Percentiles rank a stretch among this genome's conserved stretches.
These are phyloP conservation scores for Betta splendens DNA, from an alignment of 2,797 vertebrate species.

Conservation along the genomic window DNA sequence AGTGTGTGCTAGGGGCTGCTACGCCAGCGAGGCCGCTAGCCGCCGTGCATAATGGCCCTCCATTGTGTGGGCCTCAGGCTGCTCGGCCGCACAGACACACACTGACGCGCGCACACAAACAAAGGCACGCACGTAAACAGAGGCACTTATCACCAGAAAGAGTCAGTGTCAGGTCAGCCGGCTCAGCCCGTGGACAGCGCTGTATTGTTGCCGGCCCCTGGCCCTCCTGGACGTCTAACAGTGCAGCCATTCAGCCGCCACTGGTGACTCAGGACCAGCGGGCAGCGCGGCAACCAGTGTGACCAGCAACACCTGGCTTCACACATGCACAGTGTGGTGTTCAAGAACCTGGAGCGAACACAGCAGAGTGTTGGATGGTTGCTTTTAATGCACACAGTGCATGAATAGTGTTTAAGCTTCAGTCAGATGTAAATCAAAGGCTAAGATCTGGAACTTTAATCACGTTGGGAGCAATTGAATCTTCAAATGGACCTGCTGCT, in stretches of 20 bases:
- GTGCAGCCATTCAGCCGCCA: conserved; percentile 69
- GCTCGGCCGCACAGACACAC: conserved; percentile 46
- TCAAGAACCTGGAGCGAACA: conserved; percentile 19
- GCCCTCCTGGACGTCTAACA: conserved; percentile 67
- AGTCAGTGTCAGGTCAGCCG: conserved; percentile 72
- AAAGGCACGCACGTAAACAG: conserved; percentile 39
- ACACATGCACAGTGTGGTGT: conserved; percentile 58
- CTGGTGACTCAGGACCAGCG: conserved; percentile 73
- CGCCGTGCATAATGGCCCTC: conserved; percentile 46
- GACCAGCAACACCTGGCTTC: conserved; percentile 70
- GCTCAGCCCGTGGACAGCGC: conserved; percentile 64
- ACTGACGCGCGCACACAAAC: conserved; percentile 30
- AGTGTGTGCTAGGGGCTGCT: conserved; percentile 41
- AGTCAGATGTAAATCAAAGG: conserved; percentile 1
- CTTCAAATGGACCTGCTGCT: conserved; percentile 9
- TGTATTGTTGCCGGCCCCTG: conserved; percentile 72
- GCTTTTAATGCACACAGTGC: too few relatives aligned
- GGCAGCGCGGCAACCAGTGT: conserved; percentile 46
- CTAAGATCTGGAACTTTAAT: too few relatives aligned
- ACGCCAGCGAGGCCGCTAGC: conserved; percentile 26
- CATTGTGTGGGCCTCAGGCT: conserved; percentile 63
- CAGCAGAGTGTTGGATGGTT: not conserved
- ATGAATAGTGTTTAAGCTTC: not conserved
- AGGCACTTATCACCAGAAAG: conserved; percentile 64
- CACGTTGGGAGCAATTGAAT: too few relatives aligned